Evolutionary conservation across 2,113 vertebrate species (phyloP), one percentile per base, ranked within the genome.

Genomic region (Pungitius pungitius): DNA sequence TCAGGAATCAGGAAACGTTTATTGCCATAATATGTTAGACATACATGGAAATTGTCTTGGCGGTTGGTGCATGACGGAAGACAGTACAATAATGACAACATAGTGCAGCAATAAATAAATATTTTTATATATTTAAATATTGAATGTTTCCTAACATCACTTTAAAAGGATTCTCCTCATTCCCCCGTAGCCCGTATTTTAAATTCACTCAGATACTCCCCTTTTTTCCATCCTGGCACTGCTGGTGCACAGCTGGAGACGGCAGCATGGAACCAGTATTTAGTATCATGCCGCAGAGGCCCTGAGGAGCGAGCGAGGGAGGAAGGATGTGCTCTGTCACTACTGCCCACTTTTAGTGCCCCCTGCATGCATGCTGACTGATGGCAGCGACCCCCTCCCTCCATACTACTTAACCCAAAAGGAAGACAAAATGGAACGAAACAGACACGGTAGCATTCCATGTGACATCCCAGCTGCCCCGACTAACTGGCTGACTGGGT

Each of bases 281-380:
- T 67, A 49, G 74, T 90, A 87, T 75, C 73, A 26, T 40, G 61
- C 59, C 73, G 78, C 74, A 62, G 74, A 75, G 66, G 17, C 49
- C 86, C 82, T 30, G 69, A 15, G 62, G 80, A 64, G 77, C 85
- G 85, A 83, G 58, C 11, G 40, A 39, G 52, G 70, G 22, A 73
- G 82, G 83, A 64, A 64, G 81, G 76, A 74, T 74, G 43, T 65
- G 67, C 12, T 80, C 22, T 47, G 66, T 78, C 57, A 12, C 73
- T 54, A 62, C 80, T 81, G 69, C 85, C 83, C 83, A 82, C 80
- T 78, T 82, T 82, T 24, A 27, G 20, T 69, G 60, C 75, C 78
- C 77, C 81, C 88, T 26, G 14, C 22, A 30, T 30, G 30, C 30
- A 30, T 30, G 30, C 30, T 30, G 30, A 30, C 30, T 5, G 30